Conservation (phyloP, 2,797 vertebrate genomes). For the Anguilla anguilla region DNA sequence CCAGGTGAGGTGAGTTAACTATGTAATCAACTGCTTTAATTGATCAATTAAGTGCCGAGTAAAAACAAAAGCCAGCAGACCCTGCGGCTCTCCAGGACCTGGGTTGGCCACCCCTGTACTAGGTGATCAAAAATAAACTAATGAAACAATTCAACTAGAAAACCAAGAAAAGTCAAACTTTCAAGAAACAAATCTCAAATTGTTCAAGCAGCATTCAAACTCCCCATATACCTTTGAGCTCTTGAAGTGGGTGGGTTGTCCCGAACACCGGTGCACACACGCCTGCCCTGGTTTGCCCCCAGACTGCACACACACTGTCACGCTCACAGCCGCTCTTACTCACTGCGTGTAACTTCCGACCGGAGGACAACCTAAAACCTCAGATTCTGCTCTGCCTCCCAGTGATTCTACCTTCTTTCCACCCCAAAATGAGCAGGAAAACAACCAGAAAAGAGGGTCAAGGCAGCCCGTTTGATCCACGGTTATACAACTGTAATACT, state of each 20-base stretch:
- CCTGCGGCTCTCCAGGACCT: no score
- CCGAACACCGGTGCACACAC: neutral
- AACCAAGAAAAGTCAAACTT: neutral
- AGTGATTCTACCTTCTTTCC: slow-evolving; percentile 1
- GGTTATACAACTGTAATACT: slow-evolving; percentile 39
- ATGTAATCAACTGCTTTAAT: no score
- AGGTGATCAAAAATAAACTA: neutral
- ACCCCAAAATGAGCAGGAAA: neutral
- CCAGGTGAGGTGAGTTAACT: no score
- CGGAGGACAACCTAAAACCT: neutral
- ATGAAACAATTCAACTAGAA: neutral
- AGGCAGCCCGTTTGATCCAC: neutral
- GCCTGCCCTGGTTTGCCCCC: neutral
- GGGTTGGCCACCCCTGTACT: no score
- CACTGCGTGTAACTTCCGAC: neutral
- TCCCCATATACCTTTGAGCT: neutral
- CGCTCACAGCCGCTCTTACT: neutral
- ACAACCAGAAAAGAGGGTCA: neutral
- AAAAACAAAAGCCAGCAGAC: no score
- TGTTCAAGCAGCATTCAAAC: neutral
- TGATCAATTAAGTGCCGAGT: no score
- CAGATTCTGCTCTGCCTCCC: no score
- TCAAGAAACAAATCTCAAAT: neutral
- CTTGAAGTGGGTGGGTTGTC: neutral
- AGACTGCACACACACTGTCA: neutral